Evolutionary conservation across 1,140 invertebrate species (phyloP), one percentile per base, ranked within the genome.

Genomic region (Lepidurus couesii): DNA sequence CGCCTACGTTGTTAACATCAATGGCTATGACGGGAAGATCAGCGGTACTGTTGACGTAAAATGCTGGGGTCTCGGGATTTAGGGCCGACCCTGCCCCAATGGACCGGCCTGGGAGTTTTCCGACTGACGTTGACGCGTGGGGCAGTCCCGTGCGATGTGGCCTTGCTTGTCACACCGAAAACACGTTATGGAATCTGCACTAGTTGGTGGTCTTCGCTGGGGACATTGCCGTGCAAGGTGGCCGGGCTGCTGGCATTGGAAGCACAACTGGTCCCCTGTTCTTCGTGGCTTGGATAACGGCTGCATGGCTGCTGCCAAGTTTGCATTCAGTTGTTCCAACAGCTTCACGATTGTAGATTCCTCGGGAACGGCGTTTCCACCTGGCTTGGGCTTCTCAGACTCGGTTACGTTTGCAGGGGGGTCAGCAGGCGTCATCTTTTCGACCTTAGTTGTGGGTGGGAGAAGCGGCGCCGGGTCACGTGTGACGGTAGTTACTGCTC

Each of bases 201-300:
- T 78, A 73, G 47, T 73, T 73, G 77, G 16, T 34, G 10, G 44
- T n/a, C 44, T 21, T 47, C 13, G 11, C 47, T 92, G 91, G 0
- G 92, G 92, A 86, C 93, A 95, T 85, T 92, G 92, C 80, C 92
- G 91, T 53, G 93, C 92, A 85, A 95, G 92, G 86, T 97, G 95
- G 75, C 94, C 95, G 80, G 90, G 89, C 88, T 94, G 94, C 87
- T 93, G 93, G 87, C 93, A 95, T 84, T 92, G 93, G 87, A 94
- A 95, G 87, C 93, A 95, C 44, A 73, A 42, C 10, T 73, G 34
- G 53, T 53, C 42, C 77, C 26, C 26, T 73, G 42, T 16, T 78
- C 45, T 42, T 42, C 24, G 43, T 45, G 42, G 44, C 47, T n/a
- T 16, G 42, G 13, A 45, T 45, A 16, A 77, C 13, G 44, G 42